A percentile compares a stretch with the other conserved stretches of the same genome.
Conservation (phyloP, 2,113 vertebrate species). For the Tautogolabrus adspersus region DNA sequence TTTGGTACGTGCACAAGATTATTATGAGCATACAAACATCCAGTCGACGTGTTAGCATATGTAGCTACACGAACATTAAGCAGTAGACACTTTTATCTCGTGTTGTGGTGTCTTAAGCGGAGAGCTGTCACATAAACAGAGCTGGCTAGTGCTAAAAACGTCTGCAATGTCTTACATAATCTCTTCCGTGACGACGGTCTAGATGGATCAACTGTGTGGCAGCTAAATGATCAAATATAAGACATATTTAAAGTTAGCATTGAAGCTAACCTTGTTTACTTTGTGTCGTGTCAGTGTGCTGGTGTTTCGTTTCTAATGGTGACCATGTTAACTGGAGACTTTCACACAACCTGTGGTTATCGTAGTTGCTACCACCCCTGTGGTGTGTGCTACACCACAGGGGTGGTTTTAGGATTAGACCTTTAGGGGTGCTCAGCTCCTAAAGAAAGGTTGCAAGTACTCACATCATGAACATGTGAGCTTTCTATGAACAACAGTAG, state of each 20-base stretch:
- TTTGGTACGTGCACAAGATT: slow-evolving; percentile 64
- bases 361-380: too few species aligned
- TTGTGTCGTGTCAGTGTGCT: background rate
- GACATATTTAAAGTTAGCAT: background rate
- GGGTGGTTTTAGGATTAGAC: too few species aligned
- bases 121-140: background rate
- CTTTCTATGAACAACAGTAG: too few species aligned
- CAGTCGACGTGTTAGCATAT: slow-evolving; percentile 7
- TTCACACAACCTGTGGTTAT: too few species aligned
- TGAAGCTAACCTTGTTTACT: slow-evolving; percentile 40
- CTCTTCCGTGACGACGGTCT: background rate
- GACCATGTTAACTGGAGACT: too few species aligned
- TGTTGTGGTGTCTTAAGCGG: background rate
- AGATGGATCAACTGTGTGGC: background rate
- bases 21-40: background rate
- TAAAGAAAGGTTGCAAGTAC: too few species aligned
- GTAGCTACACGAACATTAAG: background rate
- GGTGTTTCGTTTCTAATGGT: too few species aligned
- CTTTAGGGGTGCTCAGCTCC: too few species aligned
- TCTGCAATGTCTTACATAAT: background rate
- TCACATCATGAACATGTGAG: too few species aligned
- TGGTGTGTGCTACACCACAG: too few species aligned
- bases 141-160: background rate
- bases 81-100: slow-evolving; percentile 21
- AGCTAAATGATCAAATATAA: background rate